A percentile compares a stretch with the other conserved stretches of the same genome.
phyloP scores from a whole-genome alignment of 1,140 invertebrate genomes.

The Globodera ellingtonae region DNA sequence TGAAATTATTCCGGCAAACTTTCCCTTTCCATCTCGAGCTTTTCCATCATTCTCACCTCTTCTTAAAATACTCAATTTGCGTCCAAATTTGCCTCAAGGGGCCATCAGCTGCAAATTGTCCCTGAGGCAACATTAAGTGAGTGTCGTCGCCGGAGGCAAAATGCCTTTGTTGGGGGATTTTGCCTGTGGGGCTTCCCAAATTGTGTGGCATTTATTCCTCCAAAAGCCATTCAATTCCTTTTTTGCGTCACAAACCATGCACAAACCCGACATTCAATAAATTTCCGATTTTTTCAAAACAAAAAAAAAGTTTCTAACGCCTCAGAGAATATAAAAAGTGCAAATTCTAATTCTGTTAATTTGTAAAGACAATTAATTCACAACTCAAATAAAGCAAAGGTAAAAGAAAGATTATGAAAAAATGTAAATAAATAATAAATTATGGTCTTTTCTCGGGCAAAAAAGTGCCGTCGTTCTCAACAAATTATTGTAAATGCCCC shows the following conservation, averaged over 20 bases:
- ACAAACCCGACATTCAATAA: neutral
- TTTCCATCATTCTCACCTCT: neutral
- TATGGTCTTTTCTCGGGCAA: too few relatives aligned
- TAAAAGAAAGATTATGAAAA: too few relatives aligned
- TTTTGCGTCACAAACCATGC: neutral
- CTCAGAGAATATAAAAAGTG: too few relatives aligned
- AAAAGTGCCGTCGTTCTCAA: too few relatives aligned
- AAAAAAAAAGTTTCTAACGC: too few relatives aligned
- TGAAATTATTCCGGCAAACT: neutral
- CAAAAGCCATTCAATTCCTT: neutral
- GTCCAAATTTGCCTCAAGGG: neutral
- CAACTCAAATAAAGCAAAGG: too few relatives aligned
- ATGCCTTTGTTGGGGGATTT: neutral
- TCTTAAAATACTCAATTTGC: neutral
- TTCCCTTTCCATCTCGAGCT: too few relatives aligned
- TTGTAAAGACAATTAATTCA: too few relatives aligned
- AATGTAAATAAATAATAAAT: too few relatives aligned
- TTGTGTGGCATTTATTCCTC: neutral
- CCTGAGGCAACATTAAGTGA: constrained; percentile 1
- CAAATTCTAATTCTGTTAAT: too few relatives aligned
- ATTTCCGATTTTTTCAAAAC: too few relatives aligned
- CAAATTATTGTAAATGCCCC: too few relatives aligned
- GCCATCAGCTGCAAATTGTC: neutral
- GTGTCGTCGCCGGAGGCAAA: neutral
- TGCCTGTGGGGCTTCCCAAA: neutral